Percentiles rank a stretch among this genome's conserved stretches.
phyloP scores from a whole-genome alignment of 2,797 vertebrate species.

The Pelochelys cantorii region DNA sequence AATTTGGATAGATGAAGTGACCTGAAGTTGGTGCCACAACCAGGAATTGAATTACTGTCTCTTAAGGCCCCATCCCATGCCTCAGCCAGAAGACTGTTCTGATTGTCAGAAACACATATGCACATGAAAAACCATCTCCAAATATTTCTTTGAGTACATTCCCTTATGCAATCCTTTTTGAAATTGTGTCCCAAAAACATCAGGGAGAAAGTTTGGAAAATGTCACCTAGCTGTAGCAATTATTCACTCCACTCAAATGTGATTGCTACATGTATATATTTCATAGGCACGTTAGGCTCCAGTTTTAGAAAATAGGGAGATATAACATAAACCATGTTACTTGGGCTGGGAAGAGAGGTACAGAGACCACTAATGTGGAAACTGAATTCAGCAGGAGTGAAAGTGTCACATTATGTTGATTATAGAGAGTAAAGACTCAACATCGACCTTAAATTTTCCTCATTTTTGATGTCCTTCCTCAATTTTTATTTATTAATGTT shows the following conservation, averaged over 20 bases:
- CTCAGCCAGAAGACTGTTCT: background rate
- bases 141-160: background rate
- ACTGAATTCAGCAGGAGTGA: background rate
- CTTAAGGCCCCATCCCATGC: background rate
- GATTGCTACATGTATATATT: background rate
- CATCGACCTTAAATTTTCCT: background rate
- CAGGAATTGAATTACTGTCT: rapidly evolving
- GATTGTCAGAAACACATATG: background rate
- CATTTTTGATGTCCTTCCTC: too few species aligned
- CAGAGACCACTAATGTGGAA: background rate
- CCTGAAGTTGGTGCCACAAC: background rate
- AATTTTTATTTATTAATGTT: too few species aligned
- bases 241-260: background rate
- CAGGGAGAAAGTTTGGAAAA: background rate
- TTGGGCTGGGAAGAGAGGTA: rapidly evolving
- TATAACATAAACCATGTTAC: background rate
- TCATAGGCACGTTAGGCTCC: background rate
- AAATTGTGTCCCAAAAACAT: background rate
- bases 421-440: background rate
- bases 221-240: background rate
- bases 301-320: background rate
- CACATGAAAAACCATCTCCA: background rate
- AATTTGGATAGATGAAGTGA: rapidly evolving
- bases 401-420: background rate
- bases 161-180: background rate